These are phyloP conservation scores for Boloria euphrosyne DNA, from an alignment of 2,888 invertebrate species.

Conservation along the genomic window DNA sequence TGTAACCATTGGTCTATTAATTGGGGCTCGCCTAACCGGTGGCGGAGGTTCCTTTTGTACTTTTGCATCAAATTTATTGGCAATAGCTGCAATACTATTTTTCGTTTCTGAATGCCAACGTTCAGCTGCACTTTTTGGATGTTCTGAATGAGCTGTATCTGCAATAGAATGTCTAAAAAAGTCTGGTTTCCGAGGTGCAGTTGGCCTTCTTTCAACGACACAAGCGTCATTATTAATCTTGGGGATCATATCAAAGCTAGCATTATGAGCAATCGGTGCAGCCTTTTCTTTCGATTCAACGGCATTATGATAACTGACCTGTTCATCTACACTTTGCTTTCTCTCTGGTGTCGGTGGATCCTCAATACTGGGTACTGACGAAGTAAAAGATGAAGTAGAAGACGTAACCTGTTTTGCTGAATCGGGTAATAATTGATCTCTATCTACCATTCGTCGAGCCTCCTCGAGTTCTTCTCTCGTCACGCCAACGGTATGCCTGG, in stretches of 20 bases:
- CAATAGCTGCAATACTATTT: slow-evolving; percentile 69
- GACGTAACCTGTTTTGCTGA: slow-evolving; percentile 44
- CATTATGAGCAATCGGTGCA: slow-evolving; percentile 56
- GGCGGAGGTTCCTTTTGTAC: slow-evolving; percentile 54
- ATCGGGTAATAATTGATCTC: slow-evolving; percentile 60
- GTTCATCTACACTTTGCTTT: slow-evolving; percentile 58
- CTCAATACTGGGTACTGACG: slow-evolving; percentile 55
- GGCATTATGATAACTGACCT: slow-evolving; percentile 58
- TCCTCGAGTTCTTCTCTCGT: slow-evolving; percentile 90
- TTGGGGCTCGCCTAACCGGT: slow-evolving; percentile 40
- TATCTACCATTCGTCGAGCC: slow-evolving; percentile 88
- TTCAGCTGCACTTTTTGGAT: slow-evolving; percentile 39
- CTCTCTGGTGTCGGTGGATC: slow-evolving; percentile 62
- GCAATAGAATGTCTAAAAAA: slow-evolving; percentile 72
- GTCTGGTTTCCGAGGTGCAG: slow-evolving; percentile 58
- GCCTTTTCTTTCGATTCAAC: slow-evolving; percentile 55
- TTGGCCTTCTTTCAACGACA: slow-evolving; percentile 59
- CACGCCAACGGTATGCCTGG: slow-evolving; percentile 92
- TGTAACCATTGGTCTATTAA: slow-evolving; percentile 38
- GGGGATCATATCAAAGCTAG: slow-evolving; percentile 56
- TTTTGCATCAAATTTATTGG: slow-evolving; percentile 67
- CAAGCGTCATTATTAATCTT: slow-evolving; percentile 51
- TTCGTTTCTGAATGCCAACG: slow-evolving; percentile 62
- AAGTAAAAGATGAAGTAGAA: slow-evolving; percentile 59
- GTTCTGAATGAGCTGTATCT: slow-evolving; percentile 48